Evolutionary conservation across 2,888 invertebrate genomes (phyloP).

Genomic region (Gymnoscelis rufifasciata): DNA sequence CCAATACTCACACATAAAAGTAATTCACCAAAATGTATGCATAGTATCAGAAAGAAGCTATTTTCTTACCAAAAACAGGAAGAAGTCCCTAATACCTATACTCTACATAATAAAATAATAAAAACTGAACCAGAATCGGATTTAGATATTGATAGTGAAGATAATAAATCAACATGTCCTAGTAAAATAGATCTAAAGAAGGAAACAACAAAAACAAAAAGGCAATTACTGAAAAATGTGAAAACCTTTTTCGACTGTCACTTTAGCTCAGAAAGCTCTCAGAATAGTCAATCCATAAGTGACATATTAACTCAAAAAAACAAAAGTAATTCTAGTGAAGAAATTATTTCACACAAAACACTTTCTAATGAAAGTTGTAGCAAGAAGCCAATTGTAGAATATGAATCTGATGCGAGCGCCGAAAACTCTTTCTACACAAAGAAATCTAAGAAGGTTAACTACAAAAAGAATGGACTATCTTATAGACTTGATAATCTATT

Average conservation of each 20-base stretch:
- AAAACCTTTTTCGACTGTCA: slow-evolving; percentile 57
- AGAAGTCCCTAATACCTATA: not conserved
- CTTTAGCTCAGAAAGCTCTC: slow-evolving; percentile 53
- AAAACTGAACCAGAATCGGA: slow-evolving; percentile 15
- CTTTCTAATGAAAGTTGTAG: slow-evolving; percentile 20
- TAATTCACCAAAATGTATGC: slow-evolving; percentile 33
- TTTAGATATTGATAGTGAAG: slow-evolving; percentile 2
- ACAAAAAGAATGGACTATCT: slow-evolving; percentile 71
- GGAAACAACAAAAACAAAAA: slow-evolving; percentile 16
- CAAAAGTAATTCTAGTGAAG: slow-evolving; percentile 44
- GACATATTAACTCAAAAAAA: slow-evolving; percentile 49
- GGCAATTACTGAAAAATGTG: slow-evolving; percentile 44
- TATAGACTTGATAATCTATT: slow-evolving; percentile 58
- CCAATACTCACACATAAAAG: slow-evolving; percentile 48
- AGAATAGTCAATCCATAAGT: slow-evolving; percentile 55
- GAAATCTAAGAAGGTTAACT: slow-evolving; percentile 51
- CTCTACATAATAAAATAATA: not conserved
- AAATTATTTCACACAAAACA: slow-evolving; percentile 40
- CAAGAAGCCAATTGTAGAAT: not conserved
- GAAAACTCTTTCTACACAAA: slow-evolving; percentile 20
- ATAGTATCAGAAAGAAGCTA: slow-evolving; percentile 48
- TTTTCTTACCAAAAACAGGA: slow-evolving; percentile 26
- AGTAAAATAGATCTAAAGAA: not conserved
- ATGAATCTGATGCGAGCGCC: slow-evolving; percentile 5
- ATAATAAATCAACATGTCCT: not conserved